Percentiles rank a stretch among this genome's conserved stretches.
These are phyloP conservation scores for Edolisoma coerulescens DNA, from an alignment of 2,113 vertebrate genomes.

Conservation along the genomic window DNA sequence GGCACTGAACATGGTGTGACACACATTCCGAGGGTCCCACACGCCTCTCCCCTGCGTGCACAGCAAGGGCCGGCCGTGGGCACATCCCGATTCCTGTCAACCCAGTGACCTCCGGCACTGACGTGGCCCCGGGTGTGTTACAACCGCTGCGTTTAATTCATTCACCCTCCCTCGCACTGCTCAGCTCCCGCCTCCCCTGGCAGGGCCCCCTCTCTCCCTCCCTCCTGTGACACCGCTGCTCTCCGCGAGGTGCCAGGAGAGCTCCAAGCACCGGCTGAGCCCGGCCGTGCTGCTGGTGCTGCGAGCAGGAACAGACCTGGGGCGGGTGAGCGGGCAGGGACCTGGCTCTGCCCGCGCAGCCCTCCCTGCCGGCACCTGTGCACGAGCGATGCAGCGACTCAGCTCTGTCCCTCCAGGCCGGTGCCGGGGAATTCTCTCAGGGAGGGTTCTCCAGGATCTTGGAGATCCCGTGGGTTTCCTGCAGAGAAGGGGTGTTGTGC, in stretches of 20 bases:
- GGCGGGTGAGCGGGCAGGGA: background rate
- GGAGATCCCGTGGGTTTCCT: background rate
- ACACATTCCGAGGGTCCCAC: background rate
- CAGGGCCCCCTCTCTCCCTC: background rate
- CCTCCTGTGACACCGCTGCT: conserved; percentile 7
- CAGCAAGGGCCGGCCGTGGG: accelerated
- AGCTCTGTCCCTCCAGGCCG: background rate
- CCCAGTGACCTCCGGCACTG: background rate
- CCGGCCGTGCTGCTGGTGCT: background rate
- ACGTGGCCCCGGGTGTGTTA: background rate
- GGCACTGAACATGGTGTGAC: accelerated
- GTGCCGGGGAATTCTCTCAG: background rate
- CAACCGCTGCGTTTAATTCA: background rate
- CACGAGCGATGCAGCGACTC: background rate
- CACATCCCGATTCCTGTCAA: background rate
- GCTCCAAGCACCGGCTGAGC: background rate
- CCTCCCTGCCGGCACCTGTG: background rate
- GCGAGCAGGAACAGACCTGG: background rate
- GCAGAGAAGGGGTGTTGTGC: background rate
- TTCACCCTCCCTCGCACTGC: background rate
- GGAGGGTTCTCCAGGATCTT: background rate
- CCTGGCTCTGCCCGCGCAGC: background rate
- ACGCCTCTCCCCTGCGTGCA: accelerated
- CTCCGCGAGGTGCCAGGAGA: conserved; percentile 63
- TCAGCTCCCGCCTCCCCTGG: background rate